Percentiles rank a stretch among this genome's conserved stretches.
phyloP scores from a whole-genome alignment of 1,140 invertebrate species.

The Potamilus streckersoni region DNA sequence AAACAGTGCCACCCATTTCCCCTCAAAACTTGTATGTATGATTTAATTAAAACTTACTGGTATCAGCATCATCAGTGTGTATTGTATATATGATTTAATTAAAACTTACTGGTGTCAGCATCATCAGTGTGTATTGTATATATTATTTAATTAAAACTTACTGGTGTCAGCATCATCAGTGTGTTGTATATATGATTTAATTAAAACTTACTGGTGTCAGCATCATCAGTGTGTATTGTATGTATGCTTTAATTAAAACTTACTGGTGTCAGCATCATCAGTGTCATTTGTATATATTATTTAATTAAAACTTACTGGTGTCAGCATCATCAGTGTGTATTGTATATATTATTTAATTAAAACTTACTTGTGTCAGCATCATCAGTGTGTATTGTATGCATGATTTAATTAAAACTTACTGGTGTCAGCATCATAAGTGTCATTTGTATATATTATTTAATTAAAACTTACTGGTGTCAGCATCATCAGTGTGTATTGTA shows the following conservation, averaged over 20 bases:
- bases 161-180: conserved; percentile 77
- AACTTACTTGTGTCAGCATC: conserved; percentile 72
- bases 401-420: conserved; percentile 32
- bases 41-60: not conserved
- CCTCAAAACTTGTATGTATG: no score
- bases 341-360: no score
- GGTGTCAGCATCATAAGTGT: conserved; percentile 80
- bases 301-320: conserved; percentile 51
- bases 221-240: conserved; percentile 79
- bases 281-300: conserved; percentile 63
- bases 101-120: conserved; percentile 71
- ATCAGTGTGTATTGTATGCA: conserved; percentile 77
- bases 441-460: no score
- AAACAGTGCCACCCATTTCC: no score
- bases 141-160: conserved; percentile 14
- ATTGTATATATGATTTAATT: no score
- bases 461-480: conserved; percentile 69
- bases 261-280: conserved; percentile 77
- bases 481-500: conserved; percentile 79
- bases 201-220: conserved; percentile 69
- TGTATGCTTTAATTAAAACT: no score
- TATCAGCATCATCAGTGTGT: no score
- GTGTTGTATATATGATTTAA: conserved; percentile 69
- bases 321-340: conserved; percentile 83
- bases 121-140: conserved; percentile 72